Conservation (phyloP, 2,113 vertebrate species). For the Petrocephalus zakoni region DNA sequence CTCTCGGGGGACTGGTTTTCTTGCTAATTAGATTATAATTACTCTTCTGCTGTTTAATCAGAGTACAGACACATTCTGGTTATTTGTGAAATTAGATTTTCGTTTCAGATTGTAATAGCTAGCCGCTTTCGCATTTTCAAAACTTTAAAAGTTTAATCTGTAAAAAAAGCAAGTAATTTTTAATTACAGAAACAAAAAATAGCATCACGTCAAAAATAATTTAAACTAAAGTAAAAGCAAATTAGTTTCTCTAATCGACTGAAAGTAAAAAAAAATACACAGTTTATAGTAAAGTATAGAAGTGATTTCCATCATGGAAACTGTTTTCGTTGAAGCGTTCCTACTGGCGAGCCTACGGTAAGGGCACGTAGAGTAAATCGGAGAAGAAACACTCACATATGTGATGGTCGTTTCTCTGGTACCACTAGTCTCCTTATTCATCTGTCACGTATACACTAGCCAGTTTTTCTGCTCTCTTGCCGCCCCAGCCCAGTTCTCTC, state of each 20-base stretch:
- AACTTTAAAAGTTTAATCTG: not conserved
- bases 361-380: not conserved
- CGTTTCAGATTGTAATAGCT: not conserved
- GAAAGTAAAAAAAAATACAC: not conserved
- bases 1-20: not conserved
- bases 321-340: not conserved
- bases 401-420: not conserved
- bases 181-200: not conserved
- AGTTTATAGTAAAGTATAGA: not conserved
- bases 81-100: not conserved
- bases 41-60: not conserved
- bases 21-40: not conserved
- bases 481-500: conserved; percentile 10
- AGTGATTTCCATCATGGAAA: not conserved
- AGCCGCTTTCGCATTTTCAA: not conserved
- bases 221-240: not conserved
- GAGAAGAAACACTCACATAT: not conserved
- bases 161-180: not conserved
- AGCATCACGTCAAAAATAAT: not conserved
- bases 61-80: not conserved
- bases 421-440: not conserved
- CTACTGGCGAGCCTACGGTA: not conserved
- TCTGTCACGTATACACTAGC: not conserved
- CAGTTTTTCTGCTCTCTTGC: conserved; percentile 33
- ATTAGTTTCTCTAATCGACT: not conserved